Conservation (phyloP, 2,113 vertebrate species). For the Triplophysa dalaica region DNA sequence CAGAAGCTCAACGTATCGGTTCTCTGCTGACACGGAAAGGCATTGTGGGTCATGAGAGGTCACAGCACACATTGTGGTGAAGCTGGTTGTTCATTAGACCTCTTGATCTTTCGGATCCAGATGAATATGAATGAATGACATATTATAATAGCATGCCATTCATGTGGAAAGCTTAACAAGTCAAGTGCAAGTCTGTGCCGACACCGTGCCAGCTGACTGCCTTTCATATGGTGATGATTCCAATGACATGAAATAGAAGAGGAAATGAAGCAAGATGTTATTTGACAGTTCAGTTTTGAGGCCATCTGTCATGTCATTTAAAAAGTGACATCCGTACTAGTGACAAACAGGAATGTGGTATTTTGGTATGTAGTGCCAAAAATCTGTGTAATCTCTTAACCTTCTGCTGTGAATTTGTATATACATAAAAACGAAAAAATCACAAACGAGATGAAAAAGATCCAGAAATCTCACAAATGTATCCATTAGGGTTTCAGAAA, state of each 20-base stretch:
- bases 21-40: background rate
- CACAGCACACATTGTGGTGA: background rate
- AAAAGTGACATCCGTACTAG: no score
- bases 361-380: no score
- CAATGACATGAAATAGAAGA: background rate
- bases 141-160: background rate
- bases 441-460: no score
- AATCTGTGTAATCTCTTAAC: no score
- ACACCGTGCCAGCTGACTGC: background rate
- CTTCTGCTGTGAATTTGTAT: no score
- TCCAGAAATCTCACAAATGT: no score
- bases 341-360: no score
- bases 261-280: background rate
- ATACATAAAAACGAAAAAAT: no score
- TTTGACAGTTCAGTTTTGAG: conserved; percentile 6
- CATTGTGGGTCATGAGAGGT: conserved; percentile 4
- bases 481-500: no score
- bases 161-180: conserved; percentile 6
- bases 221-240: conserved; percentile 14
- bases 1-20: background rate
- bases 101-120: background rate
- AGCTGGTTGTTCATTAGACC: background rate
- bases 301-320: background rate
- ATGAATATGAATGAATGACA: conserved; percentile 25
- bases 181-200: background rate